Evolutionary conservation across 2,888 invertebrate genomes (phyloP).

Genomic region (Dryadula phaetusa): DNA sequence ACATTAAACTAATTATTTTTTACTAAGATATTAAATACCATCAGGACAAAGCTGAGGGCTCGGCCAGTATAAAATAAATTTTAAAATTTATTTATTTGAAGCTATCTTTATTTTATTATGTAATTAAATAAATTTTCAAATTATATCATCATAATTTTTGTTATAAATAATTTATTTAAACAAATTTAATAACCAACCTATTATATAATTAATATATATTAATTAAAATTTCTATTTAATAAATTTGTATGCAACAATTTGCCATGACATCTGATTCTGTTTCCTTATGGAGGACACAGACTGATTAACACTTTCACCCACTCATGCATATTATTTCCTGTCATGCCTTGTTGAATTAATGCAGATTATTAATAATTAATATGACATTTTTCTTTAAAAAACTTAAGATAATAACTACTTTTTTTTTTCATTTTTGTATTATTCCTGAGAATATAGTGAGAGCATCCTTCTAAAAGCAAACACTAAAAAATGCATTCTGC

Average conservation of each 20-base stretch:
- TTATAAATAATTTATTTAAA: not conserved
- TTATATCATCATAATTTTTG: not conserved
- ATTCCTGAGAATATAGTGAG: no score
- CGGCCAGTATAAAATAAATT: no score
- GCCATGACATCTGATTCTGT: slow-evolving; percentile 20
- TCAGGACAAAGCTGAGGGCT: no score
- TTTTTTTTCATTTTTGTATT: no score
- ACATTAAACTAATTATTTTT: no score
- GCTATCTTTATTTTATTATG: not conserved
- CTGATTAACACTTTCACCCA: slow-evolving; percentile 40
- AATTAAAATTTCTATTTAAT: not conserved
- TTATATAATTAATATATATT: not conserved
- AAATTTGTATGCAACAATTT: slow-evolving; percentile 32
- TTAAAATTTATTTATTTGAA: no score
- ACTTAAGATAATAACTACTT: no score
- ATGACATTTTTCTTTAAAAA: no score
- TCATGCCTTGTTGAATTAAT: slow-evolving; percentile 13
- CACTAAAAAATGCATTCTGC: no score
- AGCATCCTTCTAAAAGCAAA: no score
- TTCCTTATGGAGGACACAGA: slow-evolving; percentile 1
- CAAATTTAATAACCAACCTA: not conserved
- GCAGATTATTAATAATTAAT: no score
- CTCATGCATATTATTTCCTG: slow-evolving; percentile 35
- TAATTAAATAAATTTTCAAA: not conserved
- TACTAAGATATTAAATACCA: no score